These are phyloP conservation scores for Lepeophtheirus salmonis DNA, from an alignment of 1,140 invertebrate genomes.

Conservation along the genomic window DNA sequence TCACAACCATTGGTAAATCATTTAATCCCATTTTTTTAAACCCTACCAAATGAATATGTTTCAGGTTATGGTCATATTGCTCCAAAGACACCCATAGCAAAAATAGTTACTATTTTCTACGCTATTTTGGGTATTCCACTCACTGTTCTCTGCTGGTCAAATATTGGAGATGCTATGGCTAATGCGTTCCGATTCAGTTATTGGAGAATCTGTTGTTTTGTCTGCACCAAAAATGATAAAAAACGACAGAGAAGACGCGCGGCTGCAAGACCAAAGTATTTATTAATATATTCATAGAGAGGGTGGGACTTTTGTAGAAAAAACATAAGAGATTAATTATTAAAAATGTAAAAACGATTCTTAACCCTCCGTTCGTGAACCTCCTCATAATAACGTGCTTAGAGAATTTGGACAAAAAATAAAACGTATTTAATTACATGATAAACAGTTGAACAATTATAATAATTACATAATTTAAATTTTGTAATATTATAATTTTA, in stretches of 20 bases:
- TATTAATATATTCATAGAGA: too few species aligned
- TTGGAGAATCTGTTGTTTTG: slow-evolving; percentile 48
- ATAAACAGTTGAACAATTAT: too few species aligned
- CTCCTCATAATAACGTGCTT: too few species aligned
- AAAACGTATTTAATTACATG: too few species aligned
- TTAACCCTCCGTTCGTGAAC: too few species aligned
- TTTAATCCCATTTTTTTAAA: background rate
- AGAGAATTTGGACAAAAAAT: too few species aligned
- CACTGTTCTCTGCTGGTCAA: slow-evolving; percentile 79
- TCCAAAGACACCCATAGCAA: slow-evolving; percentile 73
- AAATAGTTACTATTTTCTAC: slow-evolving; percentile 85
- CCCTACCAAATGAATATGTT: slow-evolving; percentile 22
- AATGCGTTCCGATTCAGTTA: slow-evolving; percentile 51
- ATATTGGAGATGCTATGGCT: slow-evolving; percentile 89
- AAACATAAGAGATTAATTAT: too few species aligned
- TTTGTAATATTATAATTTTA: too few species aligned
- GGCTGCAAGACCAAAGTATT: slow-evolving; percentile 22
- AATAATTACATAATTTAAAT: too few species aligned
- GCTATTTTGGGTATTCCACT: slow-evolving; percentile 83
- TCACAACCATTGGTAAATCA: slow-evolving; percentile 76
- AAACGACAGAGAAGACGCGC: slow-evolving; percentile 29
- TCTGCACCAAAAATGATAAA: slow-evolving; percentile 52
- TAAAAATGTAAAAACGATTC: too few species aligned
- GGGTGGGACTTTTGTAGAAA: too few species aligned
- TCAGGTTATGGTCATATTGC: slow-evolving; percentile 87